A percentile compares a stretch with the other conserved stretches of the same genome.
phyloP scores from a whole-genome alignment of 2,888 invertebrate species.

The Hyposoter dolosus region DNA sequence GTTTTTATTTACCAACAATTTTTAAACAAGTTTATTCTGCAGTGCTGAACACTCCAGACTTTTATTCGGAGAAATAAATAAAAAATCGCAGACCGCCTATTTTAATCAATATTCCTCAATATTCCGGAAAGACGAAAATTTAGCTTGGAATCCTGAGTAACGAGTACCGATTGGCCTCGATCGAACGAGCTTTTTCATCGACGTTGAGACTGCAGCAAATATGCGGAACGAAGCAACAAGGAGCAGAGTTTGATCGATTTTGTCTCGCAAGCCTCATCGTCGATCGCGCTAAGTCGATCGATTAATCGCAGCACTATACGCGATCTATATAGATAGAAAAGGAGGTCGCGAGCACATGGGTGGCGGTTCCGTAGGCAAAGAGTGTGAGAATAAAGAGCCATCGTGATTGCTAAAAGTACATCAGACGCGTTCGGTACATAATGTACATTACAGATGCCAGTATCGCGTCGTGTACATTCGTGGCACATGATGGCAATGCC shows the following conservation, averaged over 20 bases:
- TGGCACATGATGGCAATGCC: slow-evolving; percentile 46
- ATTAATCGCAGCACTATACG: slow-evolving; percentile 5
- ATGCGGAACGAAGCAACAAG: not conserved
- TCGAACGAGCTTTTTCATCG: not conserved
- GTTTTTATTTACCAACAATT: not conserved
- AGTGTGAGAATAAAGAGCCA: slow-evolving; percentile 11
- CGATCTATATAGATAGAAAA: not conserved
- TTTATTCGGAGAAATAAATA: not conserved
- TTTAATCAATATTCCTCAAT: not conserved
- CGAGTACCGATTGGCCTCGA: not conserved
- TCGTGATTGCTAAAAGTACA: slow-evolving; percentile 40
- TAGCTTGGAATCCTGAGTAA: not conserved
- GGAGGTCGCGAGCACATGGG: not conserved
- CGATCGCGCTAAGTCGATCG: not conserved
- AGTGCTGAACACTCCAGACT: not conserved
- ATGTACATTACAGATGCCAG: slow-evolving; percentile 21
- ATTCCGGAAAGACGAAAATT: not conserved
- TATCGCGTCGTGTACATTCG: slow-evolving; percentile 25
- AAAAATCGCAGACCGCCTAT: not conserved
- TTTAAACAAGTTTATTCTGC: not conserved
- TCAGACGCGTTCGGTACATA: not conserved
- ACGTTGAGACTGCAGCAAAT: not conserved
- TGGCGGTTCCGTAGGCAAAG: slow-evolving; percentile 6
- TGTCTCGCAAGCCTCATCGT: not conserved
- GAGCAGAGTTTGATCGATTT: not conserved